Base-by-base conservation (phyloP, 1,140 invertebrate species). In the honey bee (Apis mellifera) region DNA sequence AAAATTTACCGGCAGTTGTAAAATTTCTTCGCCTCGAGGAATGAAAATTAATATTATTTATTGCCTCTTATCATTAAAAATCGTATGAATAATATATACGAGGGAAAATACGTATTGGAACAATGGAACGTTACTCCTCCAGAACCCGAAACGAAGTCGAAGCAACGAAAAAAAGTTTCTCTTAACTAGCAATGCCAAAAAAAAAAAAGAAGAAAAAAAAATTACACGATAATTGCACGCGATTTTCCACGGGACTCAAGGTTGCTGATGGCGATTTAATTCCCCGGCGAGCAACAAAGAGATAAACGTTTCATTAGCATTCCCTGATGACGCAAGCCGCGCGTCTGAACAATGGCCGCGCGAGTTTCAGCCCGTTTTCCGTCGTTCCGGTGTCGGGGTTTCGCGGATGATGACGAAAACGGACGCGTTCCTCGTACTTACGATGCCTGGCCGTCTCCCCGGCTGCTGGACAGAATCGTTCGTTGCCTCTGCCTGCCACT, bases 221-320 rank as follows among this genome's bases (percentile, higher is more conserved):
- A 19, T 11, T 8, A 48, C 32, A 42, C 32, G 5, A 42, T n/a
- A n/a, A 62, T 23, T 9, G 62, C 15, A 4, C 19, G 54, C 23
- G 15, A 17, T 1, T 54, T 26, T 54, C 26, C 21, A 19, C 50
- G 48, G 50, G 32, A 73, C 32, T 32, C 82, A 87, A 90, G 88
- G 88, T 75, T 86, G 77, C 23, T 23, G 73, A 19, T 23, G 55
- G 64, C 9, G 62, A 59, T 81, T 88, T 83, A 86, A 86, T 83
- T 82, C 23, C 62, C 32, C 32, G 50, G 75, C 62, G 32, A 71
- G 57, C 69, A 78, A 78, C 74, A 50, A 9, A 4, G 77, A 78
- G 86, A 87, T 82, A 83, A 73, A 72, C 23, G 85, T 78, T 60
- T 55, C 70, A 83, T 83, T 81, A 74, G 71, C 48, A 62, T 71